Conservation (phyloP, 2,888 invertebrate species). For the Lydus trimaculatus region DNA sequence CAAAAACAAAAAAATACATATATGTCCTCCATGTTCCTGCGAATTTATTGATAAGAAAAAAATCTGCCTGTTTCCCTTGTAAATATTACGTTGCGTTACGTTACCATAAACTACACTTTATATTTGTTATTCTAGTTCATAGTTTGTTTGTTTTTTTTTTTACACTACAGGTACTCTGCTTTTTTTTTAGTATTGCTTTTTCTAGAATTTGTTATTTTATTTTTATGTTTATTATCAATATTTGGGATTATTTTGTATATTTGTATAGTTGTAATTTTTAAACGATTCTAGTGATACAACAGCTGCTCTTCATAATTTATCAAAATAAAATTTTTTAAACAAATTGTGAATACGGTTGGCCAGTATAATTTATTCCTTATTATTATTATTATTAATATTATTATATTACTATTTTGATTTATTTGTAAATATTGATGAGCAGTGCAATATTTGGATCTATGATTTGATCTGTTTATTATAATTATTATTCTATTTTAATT, state of each 20-base stretch:
- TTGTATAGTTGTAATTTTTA: not conserved
- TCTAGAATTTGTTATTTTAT: constrained; percentile 15
- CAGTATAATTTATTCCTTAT: constrained; percentile 44
- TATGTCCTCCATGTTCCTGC: not conserved
- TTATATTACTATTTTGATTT: constrained; percentile 26
- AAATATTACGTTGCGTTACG: constrained; percentile 32
- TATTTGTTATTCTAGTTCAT: constrained; percentile 45
- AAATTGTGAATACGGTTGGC: constrained; percentile 45
- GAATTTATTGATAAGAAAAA: not conserved
- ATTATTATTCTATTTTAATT: constrained; percentile 40
- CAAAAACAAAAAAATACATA: no score
- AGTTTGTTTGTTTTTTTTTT: no score
- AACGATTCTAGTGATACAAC: constrained; percentile 33
- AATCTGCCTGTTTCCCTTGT: not conserved
- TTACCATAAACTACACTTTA: constrained; percentile 48
- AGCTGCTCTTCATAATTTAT: constrained; percentile 14
- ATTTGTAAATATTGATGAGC: constrained; percentile 40
- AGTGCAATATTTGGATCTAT: constrained; percentile 50
- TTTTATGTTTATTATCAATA: constrained; percentile 3
- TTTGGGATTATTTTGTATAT: constrained; percentile 5
- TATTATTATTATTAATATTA: not conserved
- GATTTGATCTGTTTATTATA: constrained; percentile 32
- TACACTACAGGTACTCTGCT: constrained; percentile 50
- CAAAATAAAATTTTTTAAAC: constrained; percentile 10
- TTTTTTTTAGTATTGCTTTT: constrained; percentile 8